Evolutionary conservation across 2,888 invertebrate genomes (phyloP).

Genomic region (Pilophorus perplexus): DNA sequence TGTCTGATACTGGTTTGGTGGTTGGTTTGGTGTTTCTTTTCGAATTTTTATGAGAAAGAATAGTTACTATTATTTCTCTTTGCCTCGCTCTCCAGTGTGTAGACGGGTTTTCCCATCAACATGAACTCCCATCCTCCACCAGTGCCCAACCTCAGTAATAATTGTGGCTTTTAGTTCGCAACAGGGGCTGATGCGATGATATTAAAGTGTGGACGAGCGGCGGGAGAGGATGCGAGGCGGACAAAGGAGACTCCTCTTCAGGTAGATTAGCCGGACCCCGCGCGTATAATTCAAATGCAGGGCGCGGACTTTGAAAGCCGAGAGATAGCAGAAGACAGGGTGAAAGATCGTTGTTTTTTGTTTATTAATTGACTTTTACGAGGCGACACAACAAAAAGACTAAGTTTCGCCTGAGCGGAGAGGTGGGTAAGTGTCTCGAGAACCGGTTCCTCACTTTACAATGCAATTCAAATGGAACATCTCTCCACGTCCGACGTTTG

Average conservation of each 20-base stretch:
- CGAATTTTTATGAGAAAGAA: too few relatives aligned
- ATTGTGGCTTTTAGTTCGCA: slow-evolving; percentile 9
- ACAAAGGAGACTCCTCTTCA: not conserved
- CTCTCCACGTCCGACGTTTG: slow-evolving; percentile 10
- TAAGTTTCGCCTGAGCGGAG: not conserved
- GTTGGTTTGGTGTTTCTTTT: too few relatives aligned
- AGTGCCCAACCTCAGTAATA: too few relatives aligned
- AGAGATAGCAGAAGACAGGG: slow-evolving; percentile 8
- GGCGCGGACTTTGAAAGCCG: slow-evolving; percentile 24
- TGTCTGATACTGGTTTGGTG: too few relatives aligned
- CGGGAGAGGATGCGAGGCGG: not conserved
- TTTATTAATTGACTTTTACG: slow-evolving; percentile 38
- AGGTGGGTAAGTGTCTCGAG: slow-evolving; percentile 22
- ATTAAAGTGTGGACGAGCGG: not conserved
- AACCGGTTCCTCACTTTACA: slow-evolving; percentile 32
- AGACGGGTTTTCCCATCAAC: too few relatives aligned
- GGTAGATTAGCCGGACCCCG: slow-evolving; percentile 10
- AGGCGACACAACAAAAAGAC: slow-evolving; percentile 36
- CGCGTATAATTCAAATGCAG: slow-evolving; percentile 24
- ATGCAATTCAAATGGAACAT: slow-evolving; percentile 36
- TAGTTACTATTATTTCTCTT: too few relatives aligned
- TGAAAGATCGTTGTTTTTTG: slow-evolving; percentile 29
- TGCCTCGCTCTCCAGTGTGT: too few relatives aligned
- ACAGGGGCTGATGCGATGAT: not conserved
- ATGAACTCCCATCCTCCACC: too few relatives aligned